Base-by-base conservation (phyloP, 2,797 vertebrate genomes). In the Cynopterus sphinx region DNA sequence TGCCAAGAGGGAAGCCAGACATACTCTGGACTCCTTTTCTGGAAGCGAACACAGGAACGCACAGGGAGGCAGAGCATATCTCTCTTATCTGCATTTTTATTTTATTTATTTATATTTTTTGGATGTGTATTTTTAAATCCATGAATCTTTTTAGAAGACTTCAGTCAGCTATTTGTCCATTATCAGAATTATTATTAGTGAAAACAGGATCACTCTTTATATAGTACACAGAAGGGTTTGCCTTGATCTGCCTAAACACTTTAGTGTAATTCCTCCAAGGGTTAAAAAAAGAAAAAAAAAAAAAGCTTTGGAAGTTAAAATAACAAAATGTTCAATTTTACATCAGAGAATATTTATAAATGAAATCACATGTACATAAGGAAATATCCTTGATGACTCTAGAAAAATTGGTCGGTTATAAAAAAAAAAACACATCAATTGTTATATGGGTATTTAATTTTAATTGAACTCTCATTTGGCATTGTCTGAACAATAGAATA, bases 21-120 rank as follows among this genome's bases (percentile, higher is more conserved):
- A 11, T 49, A 73, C 85, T 12, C 53, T 17, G 10, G 81, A 71
- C 82, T 39, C 61, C 33, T 1, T 83, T 94, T 95, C 22, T n/a
- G 83, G 46, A 95, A 61, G n/a, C 9, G 24, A 67, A 90, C 21
- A 5, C 1, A 7, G 5, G 94, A 61, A 3, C 1, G 10, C 33
- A 53, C 9, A 77, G 9, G 36, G 2, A 4, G 85, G 28, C 11
- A 86, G 0, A 28, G n/a, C 49, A 84, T 78, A 17, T 6, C 21
- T n/a, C 51, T 19, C 77, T 79, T 4, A 13, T 6, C 33, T 6
- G 9, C 0, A 7, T 1, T 8, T 17, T 1, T n/a, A 6, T 39
- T 31, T 39, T 46, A 46, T 49, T 49, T 49, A 49, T 16, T 49
- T 49, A 16, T 16, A 49, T 17, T 49, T 49, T 49, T 49, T 49